Conservation (phyloP, 2,113 vertebrate genomes). For the Forbesichthys agassizii region DNA sequence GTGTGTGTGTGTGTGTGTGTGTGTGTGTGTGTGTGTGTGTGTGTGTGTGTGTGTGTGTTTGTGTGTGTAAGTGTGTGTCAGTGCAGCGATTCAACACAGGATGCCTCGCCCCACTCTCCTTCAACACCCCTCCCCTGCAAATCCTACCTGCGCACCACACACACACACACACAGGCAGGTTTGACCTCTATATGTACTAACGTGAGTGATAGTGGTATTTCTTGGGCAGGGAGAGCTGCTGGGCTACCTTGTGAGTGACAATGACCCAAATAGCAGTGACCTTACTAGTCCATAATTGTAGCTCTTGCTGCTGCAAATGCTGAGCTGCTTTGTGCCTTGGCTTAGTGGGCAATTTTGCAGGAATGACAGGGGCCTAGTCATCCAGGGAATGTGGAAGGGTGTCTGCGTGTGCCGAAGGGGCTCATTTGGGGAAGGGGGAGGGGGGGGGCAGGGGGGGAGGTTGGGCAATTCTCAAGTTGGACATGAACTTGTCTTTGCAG, state of each 20-base stretch:
- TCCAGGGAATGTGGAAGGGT: conserved; percentile 73
- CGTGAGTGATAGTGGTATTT: conserved; percentile 27
- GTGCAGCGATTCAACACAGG: conserved; percentile 32
- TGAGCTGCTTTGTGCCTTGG: conserved; percentile 42
- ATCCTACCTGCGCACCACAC: not conserved
- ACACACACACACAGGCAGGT: not conserved
- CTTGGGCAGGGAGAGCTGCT: conserved; percentile 30
- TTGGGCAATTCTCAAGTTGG: conserved; percentile 28
- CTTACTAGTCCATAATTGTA: conserved; percentile 58
- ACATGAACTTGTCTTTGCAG: conserved; percentile 61
- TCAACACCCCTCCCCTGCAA: conserved; percentile 15
- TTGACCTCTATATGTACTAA: conserved; percentile 3
- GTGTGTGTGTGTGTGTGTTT: conserved; percentile 28
- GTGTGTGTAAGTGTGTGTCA: conserved; percentile 26
- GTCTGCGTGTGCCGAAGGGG: conserved; percentile 52
- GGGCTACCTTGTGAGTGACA: conserved; percentile 28
- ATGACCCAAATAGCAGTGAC: conserved; percentile 46
- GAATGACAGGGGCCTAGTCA: conserved; percentile 72
- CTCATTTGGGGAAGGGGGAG: conserved; percentile 19
- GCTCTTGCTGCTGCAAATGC: conserved; percentile 56
- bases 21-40: conserved; percentile 33
- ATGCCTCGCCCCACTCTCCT: conserved; percentile 40
- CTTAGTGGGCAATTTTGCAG: conserved; percentile 69
- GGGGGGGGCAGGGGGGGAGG: not conserved
- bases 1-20: conserved; percentile 26